These are phyloP conservation scores for Linhomoeus sp. DNA, from an alignment of 2,888 invertebrate species.

Conservation along the genomic window DNA sequence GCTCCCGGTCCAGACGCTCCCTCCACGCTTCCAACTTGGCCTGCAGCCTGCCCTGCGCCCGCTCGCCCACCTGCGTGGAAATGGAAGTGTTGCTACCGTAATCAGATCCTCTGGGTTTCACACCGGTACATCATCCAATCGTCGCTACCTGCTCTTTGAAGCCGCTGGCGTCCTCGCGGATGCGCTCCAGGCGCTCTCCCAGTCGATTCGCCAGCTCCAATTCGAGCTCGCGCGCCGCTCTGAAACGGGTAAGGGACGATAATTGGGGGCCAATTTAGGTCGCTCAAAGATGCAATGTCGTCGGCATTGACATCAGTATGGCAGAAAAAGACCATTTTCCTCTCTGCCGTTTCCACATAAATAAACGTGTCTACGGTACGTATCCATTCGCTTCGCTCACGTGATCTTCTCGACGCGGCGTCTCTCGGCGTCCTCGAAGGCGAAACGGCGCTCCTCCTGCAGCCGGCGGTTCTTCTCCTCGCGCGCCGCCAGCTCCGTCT, in stretches of 20 bases:
- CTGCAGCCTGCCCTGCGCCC: conserved; percentile 14
- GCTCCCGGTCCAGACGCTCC: conserved; percentile 5
- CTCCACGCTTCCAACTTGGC: conserved; percentile 8
- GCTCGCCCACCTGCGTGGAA: conserved; percentile 6
- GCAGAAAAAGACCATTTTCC: too few relatives aligned
- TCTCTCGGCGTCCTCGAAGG: background rate
- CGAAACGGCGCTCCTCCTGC: conserved; percentile 9
- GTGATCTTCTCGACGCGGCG: background rate
- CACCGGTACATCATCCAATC: too few relatives aligned
- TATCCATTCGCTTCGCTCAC: too few relatives aligned
- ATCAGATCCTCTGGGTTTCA: too few relatives aligned
- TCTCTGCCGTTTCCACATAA: too few relatives aligned
- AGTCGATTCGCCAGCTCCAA: conserved; percentile 6
- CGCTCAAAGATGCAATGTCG: background rate
- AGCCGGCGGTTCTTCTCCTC: conserved; percentile 52
- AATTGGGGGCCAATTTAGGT: too few relatives aligned
- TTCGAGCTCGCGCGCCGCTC: conserved; percentile 13
- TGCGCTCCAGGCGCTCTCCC: conserved; percentile 11
- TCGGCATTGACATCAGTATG: too few relatives aligned
- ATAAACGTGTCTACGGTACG: too few relatives aligned
- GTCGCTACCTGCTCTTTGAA: too few relatives aligned
- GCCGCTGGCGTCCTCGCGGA: conserved; percentile 15
- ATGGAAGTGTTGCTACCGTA: too few relatives aligned
- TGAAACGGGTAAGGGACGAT: conserved; percentile 3
- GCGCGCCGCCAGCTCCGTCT: conserved; percentile 75